Base-by-base conservation (phyloP, 2,113 vertebrate genomes). In the Anhinga rufa region DNA sequence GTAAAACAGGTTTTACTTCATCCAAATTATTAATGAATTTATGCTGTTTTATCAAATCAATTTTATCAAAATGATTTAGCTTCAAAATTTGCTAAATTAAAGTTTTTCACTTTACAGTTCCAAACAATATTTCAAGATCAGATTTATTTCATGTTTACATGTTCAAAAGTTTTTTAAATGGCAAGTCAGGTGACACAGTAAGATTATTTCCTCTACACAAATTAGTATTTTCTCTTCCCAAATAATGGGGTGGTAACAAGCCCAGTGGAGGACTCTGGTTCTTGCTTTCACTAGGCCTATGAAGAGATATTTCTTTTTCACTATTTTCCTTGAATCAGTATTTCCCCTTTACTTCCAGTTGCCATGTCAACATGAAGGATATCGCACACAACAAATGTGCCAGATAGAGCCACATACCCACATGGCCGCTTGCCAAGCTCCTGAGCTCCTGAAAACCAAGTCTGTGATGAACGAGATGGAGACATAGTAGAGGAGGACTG, bases 381-480 rank as follows among this genome's bases (percentile, higher is more conserved):
- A 54, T 9, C 0, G 1, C 17, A 26, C 19, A 49, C 10, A 24
- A 9, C 32, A 60, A 58, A 76, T 8, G 13, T 40, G 15, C 15
- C 62, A 71, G 24, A 13, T 49, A 54, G 1, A 8, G 40, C 61
- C 46, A 9, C 9, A 15, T 13, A 38, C 24, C 22, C 1, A 0
- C 60, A 34, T 1, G n/a, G 49, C 19, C 1, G 0, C 26, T 60
- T 1, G 0, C 18, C 68, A 66, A 22, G n/a, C 18, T 88, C n/a
- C 62, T 38, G 22, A 87, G n/a, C n/a, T 62, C 31, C 49, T 65
- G 57, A 75, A 70, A 91, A 65, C 32, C 1, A 1, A 62, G 52
- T 34, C 25, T 0, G 0, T 44, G 61, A 71, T 1, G 5, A 70
- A 58, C 0, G 0, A 83, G 61, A n/a, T 20, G 5, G 51, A 4